phyloP scores from a whole-genome alignment of 2,113 vertebrate genomes.

The Uropsilus gracilis region DNA sequence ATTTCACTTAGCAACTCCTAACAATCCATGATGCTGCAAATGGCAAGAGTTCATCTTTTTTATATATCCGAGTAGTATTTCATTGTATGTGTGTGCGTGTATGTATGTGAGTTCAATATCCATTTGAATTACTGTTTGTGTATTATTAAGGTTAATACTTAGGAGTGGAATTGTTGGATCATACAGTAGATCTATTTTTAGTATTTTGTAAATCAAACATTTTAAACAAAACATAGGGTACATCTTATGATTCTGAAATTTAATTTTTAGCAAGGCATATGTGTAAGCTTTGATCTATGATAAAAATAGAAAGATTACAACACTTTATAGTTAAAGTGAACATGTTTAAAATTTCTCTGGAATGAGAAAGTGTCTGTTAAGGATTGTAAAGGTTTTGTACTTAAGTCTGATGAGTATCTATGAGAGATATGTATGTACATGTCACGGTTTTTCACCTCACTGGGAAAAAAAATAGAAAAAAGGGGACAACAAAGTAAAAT shows the following conservation, averaged over 20 bases:
- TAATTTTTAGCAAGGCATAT: conserved; percentile 74
- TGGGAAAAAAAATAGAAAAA: not conserved
- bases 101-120: too few species aligned
- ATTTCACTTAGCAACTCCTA: too few species aligned
- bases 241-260: conserved; percentile 80
- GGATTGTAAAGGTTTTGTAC: not conserved
- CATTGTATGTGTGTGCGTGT: too few species aligned
- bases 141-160: too few species aligned
- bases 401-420: not conserved
- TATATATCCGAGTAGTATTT: too few species aligned
- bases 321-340: not conserved
- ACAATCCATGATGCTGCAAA: too few species aligned
- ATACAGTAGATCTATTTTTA: too few species aligned
- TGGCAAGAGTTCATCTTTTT: too few species aligned
- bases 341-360: not conserved
- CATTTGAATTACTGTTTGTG: too few species aligned
- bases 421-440: not conserved
- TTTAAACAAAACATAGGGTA: conserved; percentile 81
- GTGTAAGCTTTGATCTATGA: conserved; percentile 78
- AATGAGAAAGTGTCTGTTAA: not conserved
- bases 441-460: too few species aligned
- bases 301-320: conserved; percentile 69
- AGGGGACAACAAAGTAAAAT: not conserved
- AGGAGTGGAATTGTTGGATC: too few species aligned
- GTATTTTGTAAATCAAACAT: conserved; percentile 66